Base-by-base conservation (phyloP, 2,888 invertebrate genomes). In the Zaprionus lineosus region DNA sequence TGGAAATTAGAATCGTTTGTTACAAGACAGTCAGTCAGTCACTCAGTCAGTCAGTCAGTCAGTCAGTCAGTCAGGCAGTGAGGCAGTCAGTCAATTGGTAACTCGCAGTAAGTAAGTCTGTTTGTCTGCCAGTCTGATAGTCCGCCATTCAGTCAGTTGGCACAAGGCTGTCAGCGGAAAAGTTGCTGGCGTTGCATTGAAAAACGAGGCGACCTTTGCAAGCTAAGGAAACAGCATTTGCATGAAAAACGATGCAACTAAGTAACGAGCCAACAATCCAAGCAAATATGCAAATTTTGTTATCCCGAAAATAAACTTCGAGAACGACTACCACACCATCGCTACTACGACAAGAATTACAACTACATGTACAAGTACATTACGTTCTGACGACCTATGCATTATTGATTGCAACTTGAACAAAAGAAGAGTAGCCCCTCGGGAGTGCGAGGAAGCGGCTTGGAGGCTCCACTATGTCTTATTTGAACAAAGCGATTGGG, bases 111-210 rank as follows among this genome's bases (percentile, higher is more conserved):
- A 39, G 34, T 14, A 2, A 50, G 28, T 26, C 43, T 34, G 33
- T 34, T 37, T 28, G 19, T 31, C 40, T 34, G 52, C 29, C 52
- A 52, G 19, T 26, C 34, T 31, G 44, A 14, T 16, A 28, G 29
- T 33, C 8, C 2, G 26, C 26, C 44, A 59, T 43, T 21, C 44
- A 64, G 44, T 63, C 46, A 64, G 53, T 47, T 34, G 50, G 47
- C 55, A 36, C 73, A 70, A 70, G 70, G 70, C 73, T 70, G 37
- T 28, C 52, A 59, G 48, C 33, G 29, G 29, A 61, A 74, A 81
- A 74, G 60, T 72, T 67, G 79, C 83, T 78, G 48, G 48, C 76
- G 72, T 58, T 63, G 75, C 79, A 82, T 62, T 72, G 62, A 64
- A 70, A 61, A 72, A 51, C 68, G 68, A 69, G 44, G 62, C 73